A percentile compares a stretch with the other conserved stretches of the same genome.
These are phyloP conservation scores for Entomobrya multifasciata DNA, from an alignment of 2,888 invertebrate genomes.

Conservation along the genomic window DNA sequence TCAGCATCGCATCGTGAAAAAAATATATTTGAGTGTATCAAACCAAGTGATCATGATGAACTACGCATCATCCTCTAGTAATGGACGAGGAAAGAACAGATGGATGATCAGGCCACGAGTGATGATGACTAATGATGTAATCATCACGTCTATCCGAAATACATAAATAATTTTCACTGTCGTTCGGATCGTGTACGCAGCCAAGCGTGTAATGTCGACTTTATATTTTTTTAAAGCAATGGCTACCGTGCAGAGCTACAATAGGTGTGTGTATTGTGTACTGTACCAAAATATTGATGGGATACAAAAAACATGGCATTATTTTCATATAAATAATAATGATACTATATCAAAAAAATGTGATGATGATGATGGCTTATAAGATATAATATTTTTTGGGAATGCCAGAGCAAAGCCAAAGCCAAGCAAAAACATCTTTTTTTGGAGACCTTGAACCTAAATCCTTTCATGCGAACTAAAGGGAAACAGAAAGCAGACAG, in stretches of 20 bases:
- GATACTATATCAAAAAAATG: too few relatives aligned
- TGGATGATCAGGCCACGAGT: conserved; percentile 39
- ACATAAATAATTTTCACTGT: not conserved
- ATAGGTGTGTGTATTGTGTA: too few relatives aligned
- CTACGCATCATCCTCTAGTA: not conserved
- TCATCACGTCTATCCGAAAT: conserved; percentile 36
- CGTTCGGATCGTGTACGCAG: not conserved
- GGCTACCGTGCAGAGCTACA: not conserved
- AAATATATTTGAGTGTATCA: too few relatives aligned
- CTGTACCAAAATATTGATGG: too few relatives aligned
- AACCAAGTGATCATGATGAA: too few relatives aligned
- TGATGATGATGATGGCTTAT: not conserved
- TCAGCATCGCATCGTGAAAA: too few relatives aligned
- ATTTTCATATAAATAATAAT: too few relatives aligned
- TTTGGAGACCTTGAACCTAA: conserved; percentile 61
- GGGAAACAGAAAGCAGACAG: conserved; percentile 23
- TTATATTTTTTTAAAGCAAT: not conserved
- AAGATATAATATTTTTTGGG: too few relatives aligned
- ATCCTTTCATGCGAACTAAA: conserved; percentile 49
- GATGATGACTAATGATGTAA: conserved; percentile 64
- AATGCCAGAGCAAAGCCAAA: not conserved
- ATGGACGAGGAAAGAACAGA: conserved; percentile 28
- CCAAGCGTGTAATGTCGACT: too few relatives aligned
- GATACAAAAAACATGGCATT: too few relatives aligned
- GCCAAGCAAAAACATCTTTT: not conserved